Evolutionary conservation across 1,140 invertebrate genomes (phyloP), one percentile per base, ranked within the genome.

Genomic region (Pararge aegeria): DNA sequence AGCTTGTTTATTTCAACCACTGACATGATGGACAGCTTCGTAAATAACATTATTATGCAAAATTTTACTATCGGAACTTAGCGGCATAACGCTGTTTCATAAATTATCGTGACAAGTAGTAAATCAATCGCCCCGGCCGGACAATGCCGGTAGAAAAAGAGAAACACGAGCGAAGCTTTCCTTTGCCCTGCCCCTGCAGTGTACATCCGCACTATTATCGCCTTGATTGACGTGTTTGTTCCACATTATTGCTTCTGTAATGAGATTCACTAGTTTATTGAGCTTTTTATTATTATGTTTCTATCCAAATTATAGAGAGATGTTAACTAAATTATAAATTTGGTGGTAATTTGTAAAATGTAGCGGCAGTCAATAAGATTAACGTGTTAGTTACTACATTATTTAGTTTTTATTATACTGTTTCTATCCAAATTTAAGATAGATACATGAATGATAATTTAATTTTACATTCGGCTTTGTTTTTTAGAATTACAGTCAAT

Each of bases 191-290:
- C 60, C 24, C n/a, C 34, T 70, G 34, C 60, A 27, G 49, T 46
- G 56, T 63, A 64, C 68, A 66, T 64, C 65, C 67, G 61, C 60
- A 53, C 54, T 54, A 53, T 68, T 73, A 76, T 75, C 68, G 37
- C 62, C 61, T 70, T 74, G 71, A 74, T 75, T 77, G 73, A 78
- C 64, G 61, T 73, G 65, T 78, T 77, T 72, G 72, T 78, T 74
- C 66, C 73, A 67, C 59, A 66, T 78, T 71, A 78, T 75, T 75
- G 64, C 64, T 62, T 73, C 62, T 66, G 60, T 77, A 71, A 76
- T 73, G 64, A 67, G 64, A 66, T 70, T 68, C 62, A 67, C 49
- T 61, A 57, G 61, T 70, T 71, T 68, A 70, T 70, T 46, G 52
- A 68, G 48, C 50, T 69, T 70, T 70, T 73, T 68, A 70, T 66